phyloP scores from a whole-genome alignment of 2,888 invertebrate genomes.

The Platypus cylindrus region DNA sequence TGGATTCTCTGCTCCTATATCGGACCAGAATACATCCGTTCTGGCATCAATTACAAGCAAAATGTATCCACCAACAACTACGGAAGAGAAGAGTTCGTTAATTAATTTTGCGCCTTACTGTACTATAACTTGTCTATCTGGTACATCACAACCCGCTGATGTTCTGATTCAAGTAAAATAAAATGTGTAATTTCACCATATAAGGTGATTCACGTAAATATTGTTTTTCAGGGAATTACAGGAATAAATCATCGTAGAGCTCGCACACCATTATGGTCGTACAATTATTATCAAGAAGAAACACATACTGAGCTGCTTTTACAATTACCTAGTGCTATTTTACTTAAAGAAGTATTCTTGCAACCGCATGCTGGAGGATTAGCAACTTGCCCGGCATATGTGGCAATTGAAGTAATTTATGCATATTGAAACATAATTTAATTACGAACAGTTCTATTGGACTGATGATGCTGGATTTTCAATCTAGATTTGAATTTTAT shows the following conservation, averaged over 20 bases:
- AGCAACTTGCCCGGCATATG: constrained; percentile 78
- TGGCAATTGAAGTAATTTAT: constrained; percentile 56
- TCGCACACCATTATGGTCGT: constrained; percentile 88
- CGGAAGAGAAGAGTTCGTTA: constrained; percentile 55
- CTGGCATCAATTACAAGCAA: constrained; percentile 31
- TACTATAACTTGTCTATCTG: constrained; percentile 36
- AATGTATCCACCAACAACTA: constrained; percentile 31
- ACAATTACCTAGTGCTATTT: constrained; percentile 75
- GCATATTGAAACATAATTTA: too few relatives aligned
- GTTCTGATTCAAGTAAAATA: constrained; percentile 70
- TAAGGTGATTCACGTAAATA: neutral
- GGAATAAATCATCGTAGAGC: constrained; percentile 72
- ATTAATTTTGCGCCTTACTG: constrained; percentile 86
- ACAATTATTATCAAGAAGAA: constrained; percentile 87
- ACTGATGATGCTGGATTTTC: too few relatives aligned
- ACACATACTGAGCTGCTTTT: constrained; percentile 80
- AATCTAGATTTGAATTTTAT: too few relatives aligned
- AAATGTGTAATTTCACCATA: too few relatives aligned
- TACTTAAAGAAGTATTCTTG: constrained; percentile 76
- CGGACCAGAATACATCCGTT: constrained; percentile 15
- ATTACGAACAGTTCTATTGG: too few relatives aligned
- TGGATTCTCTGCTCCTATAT: constrained; percentile 26
- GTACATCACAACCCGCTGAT: constrained; percentile 77
- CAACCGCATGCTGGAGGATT: constrained; percentile 76
- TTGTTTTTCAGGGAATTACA: constrained; percentile 15